These are phyloP conservation scores for Genyomyrus donnyi DNA, from an alignment of 2,113 vertebrate genomes.

Conservation along the genomic window DNA sequence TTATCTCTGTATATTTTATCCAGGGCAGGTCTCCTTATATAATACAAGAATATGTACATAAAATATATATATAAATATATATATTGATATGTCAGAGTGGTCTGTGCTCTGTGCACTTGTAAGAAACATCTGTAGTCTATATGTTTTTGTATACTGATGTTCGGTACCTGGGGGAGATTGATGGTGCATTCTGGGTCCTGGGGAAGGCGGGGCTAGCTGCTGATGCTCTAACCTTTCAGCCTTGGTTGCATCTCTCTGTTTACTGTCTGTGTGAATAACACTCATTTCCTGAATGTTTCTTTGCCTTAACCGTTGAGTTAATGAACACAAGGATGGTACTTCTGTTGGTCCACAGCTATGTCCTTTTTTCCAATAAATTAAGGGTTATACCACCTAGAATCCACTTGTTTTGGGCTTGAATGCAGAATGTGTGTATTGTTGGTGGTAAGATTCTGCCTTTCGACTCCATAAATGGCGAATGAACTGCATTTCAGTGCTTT, in stretches of 20 bases:
- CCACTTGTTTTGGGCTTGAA: neutral
- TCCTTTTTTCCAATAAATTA: neutral
- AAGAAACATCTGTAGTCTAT: slow-evolving; percentile 19
- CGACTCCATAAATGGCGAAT: neutral
- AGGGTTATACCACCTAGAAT: neutral
- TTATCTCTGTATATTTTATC: neutral
- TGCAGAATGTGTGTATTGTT: neutral
- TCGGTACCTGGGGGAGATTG: neutral
- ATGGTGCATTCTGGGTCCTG: neutral
- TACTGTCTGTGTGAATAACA: neutral
- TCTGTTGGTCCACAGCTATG: neutral
- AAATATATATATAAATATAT: slow-evolving; percentile 33
- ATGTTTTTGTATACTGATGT: neutral
- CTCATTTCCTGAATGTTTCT: neutral
- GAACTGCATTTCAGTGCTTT: neutral
- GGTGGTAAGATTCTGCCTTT: neutral
- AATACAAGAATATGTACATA: slow-evolving; percentile 14
- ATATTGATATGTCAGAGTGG: slow-evolving; percentile 24
- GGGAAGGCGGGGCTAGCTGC: neutral
- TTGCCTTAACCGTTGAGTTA: slow-evolving; percentile 13
- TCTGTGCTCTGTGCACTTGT: slow-evolving; percentile 36
- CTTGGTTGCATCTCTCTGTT: neutral
- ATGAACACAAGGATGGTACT: neutral
- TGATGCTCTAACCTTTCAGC: neutral
- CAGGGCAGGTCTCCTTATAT: neutral